Percentiles rank a stretch among this genome's conserved stretches.
Evolutionary conservation across 1,140 invertebrate genomes (phyloP).

Genomic region (Halyomorpha halys): DNA sequence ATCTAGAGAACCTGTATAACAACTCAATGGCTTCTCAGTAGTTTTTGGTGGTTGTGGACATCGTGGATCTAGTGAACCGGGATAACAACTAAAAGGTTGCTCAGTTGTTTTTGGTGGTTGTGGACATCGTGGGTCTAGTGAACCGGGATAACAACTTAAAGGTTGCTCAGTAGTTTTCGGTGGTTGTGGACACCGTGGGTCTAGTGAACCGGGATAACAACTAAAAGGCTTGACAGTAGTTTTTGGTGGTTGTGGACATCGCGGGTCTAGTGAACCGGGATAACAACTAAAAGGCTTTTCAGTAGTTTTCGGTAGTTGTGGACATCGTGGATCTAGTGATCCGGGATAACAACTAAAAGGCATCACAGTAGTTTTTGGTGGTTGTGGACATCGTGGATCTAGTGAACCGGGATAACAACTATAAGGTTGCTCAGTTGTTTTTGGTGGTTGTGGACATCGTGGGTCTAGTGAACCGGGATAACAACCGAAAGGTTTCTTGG

Average conservation of each 20-base stretch:
- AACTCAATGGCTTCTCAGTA: conserved; percentile 26
- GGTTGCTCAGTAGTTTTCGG: conserved; percentile 21
- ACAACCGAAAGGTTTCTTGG: conserved; percentile 29
- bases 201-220: conserved; percentile 33
- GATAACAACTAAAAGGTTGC: conserved; percentile 29
- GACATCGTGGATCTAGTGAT: conserved; percentile 34
- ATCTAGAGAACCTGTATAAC: conserved; percentile 35
- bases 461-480: conserved; percentile 36
- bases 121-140: conserved; percentile 31
- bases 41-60: conserved; percentile 30
- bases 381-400: conserved; percentile 34
- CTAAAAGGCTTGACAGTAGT: conserved; percentile 27
- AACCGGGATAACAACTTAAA: conserved; percentile 33
- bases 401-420: conserved; percentile 32
- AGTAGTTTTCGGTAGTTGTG: conserved; percentile 29
- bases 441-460: conserved; percentile 26
- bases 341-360: conserved; percentile 35
- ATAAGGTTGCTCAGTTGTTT: conserved; percentile 26
- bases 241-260: conserved; percentile 29
- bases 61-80: conserved; percentile 28
- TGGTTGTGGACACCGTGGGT: conserved; percentile 36
- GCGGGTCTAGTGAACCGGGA: conserved; percentile 24
- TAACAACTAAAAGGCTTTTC: conserved; percentile 29
- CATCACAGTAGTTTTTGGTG: conserved; percentile 22
- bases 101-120: background rate